Evolutionary conservation across 2,113 vertebrate species (phyloP), one percentile per base, ranked within the genome.

Genomic region (Pteronura brasiliensis): DNA sequence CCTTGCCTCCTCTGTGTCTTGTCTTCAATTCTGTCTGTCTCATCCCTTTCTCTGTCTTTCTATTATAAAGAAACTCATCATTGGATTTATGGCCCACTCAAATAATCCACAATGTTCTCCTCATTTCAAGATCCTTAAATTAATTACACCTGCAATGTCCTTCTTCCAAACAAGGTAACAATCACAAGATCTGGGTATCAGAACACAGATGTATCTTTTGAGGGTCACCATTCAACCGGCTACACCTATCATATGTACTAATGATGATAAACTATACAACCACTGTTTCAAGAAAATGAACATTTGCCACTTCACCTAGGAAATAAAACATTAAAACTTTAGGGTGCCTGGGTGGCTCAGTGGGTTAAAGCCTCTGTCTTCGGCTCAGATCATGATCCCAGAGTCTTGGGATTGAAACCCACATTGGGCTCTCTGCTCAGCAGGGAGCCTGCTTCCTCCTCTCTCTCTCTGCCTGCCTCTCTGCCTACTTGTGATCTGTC

Each of bases 381-480:
- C 4, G 15, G 52, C 52, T 52, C 11, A 11, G 52, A 3, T 52
- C 52, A 52, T 52, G 52, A 52, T 52, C 15, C 2, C 15, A 6
- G 52, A 0, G 52, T 52, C 15, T 15, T 52, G 52, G 4, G 52
- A 52, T 17, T 0, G 52, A 52, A 15, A 1, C 15, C 49, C 4
- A 4, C 52, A 17, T 52, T 15, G 0, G 52, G 52, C 52, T 52
- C 14, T 52, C 49, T 52, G 49, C 15, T 52, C 4, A 4, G 15
- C 49, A 52, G 52, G 52, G 52, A 52, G 1, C 4, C 52, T 52
- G 52, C 52, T 52, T 52, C 52, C 52, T 1, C 4, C 47, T 49
- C 47, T 49, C 52, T 17, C 52, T 52, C 52, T 52, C 52, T 52
- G 49, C 49, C 49, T 52, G 49, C 49, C 14, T 52, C 49, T 52